phyloP scores from a whole-genome alignment of 2,113 vertebrate genomes.

The Nothocercus julius region DNA sequence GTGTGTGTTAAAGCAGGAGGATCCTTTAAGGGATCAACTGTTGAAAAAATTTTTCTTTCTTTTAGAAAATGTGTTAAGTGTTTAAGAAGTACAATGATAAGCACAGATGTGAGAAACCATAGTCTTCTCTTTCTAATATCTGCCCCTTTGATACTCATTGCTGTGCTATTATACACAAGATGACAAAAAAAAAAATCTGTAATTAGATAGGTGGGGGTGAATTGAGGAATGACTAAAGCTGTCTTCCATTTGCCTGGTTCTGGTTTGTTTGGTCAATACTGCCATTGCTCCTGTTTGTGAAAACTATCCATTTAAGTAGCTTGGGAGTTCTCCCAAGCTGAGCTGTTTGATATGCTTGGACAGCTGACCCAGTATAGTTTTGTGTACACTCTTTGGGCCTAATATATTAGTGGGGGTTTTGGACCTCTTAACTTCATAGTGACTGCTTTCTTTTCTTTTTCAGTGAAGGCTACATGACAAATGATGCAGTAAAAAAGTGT shows the following conservation, averaged over 20 bases:
- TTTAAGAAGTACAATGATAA: background rate
- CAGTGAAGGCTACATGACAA: background rate
- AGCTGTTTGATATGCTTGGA: background rate
- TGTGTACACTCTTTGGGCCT: background rate
- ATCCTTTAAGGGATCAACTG: background rate
- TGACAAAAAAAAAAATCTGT: background rate
- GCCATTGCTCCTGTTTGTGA: background rate
- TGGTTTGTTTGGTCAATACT: background rate
- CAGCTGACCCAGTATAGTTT: background rate
- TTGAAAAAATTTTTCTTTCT: background rate
- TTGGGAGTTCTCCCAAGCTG: background rate
- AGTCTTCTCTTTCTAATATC: background rate
- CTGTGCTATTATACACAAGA: background rate
- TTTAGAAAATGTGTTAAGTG: background rate
- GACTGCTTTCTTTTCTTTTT: background rate
- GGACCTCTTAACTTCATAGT: background rate
- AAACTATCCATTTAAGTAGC: background rate
- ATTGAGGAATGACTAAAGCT: background rate
- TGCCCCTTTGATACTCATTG: background rate
- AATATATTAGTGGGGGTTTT: fast-evolving
- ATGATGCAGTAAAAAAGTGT: background rate
- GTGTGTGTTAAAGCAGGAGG: background rate
- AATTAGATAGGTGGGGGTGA: background rate
- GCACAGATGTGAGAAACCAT: background rate
- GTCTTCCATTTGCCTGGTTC: background rate